Percentiles rank a stretch among this genome's conserved stretches.
Evolutionary conservation across 2,888 invertebrate genomes (phyloP).

Genomic region (Mellilla xanthometata): DNA sequence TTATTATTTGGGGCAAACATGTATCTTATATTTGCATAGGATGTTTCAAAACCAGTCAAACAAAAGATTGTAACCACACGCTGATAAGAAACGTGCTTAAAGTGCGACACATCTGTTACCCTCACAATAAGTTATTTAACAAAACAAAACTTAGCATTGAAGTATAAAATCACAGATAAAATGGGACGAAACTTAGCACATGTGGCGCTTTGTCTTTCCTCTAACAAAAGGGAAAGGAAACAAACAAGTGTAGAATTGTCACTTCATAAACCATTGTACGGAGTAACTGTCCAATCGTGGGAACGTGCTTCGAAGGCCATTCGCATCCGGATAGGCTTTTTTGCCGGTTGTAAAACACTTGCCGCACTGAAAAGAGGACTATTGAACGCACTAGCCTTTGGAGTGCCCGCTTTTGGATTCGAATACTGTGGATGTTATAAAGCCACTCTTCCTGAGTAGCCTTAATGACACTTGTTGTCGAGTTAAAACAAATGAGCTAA

Average conservation of each 20-base stretch:
- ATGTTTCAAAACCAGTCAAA: conserved; percentile 1
- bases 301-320: conserved; percentile 54
- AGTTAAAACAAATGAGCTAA: conserved; percentile 38
- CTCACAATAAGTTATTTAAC: conserved; percentile 41
- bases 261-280: conserved; percentile 65
- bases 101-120: conserved; percentile 53
- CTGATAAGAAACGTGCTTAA: conserved; percentile 33
- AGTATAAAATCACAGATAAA: conserved; percentile 4
- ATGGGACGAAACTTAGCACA: conserved; percentile 39
- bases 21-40: background rate
- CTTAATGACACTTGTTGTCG: conserved; percentile 41
- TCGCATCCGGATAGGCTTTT: conserved; percentile 76
- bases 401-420: conserved; percentile 42
- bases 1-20: no score
- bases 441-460: conserved; percentile 21
- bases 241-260: conserved; percentile 62
- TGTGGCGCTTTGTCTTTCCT: conserved; percentile 66
- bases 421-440: conserved; percentile 9
- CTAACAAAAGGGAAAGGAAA: conserved; percentile 51
- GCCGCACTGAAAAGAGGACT: conserved; percentile 56
- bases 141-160: no score
- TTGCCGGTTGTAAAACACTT: conserved; percentile 73
- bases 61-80: conserved; percentile 22
- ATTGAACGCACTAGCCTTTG: conserved; percentile 52
- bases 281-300: conserved; percentile 64